Conservation (phyloP, 2,113 vertebrate genomes). For the Cinclus cinclus region DNA sequence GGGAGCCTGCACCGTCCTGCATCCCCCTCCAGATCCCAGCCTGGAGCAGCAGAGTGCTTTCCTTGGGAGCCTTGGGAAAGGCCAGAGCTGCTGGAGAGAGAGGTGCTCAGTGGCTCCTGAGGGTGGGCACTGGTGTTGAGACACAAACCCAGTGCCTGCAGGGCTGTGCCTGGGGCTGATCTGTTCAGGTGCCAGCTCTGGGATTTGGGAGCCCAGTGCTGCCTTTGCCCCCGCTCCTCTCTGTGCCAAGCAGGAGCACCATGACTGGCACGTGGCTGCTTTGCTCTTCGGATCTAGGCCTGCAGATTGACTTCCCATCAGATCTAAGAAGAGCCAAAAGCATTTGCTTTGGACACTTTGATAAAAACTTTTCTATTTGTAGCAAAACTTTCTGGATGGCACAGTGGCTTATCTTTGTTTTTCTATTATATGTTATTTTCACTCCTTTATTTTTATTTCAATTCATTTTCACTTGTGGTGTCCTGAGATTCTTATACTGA, state of each 20-base stretch:
- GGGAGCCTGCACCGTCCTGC: not conserved
- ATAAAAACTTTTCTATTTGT: not conserved
- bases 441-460: not conserved
- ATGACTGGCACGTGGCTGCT: accelerated
- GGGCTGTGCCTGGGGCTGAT: not conserved
- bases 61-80: not conserved
- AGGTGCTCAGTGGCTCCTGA: accelerated
- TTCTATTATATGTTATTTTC: not conserved
- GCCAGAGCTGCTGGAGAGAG: accelerated
- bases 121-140: accelerated
- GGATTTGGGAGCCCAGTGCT: accelerated
- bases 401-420: not conserved
- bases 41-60: not conserved
- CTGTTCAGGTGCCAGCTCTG: accelerated
- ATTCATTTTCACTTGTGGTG: not conserved
- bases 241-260: accelerated
- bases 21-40: not conserved
- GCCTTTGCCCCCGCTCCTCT: not conserved
- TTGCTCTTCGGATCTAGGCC: not conserved
- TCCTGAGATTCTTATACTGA: not conserved
- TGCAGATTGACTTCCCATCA: not conserved
- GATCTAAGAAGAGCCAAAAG: not conserved
- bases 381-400: not conserved
- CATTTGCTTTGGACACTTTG: not conserved
- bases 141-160: no score